A percentile compares a stretch with the other conserved stretches of the same genome.
Evolutionary conservation across 35 echinoderm and acorn worm species (phyloP).

Genomic region (Ophioderma brevispina): DNA sequence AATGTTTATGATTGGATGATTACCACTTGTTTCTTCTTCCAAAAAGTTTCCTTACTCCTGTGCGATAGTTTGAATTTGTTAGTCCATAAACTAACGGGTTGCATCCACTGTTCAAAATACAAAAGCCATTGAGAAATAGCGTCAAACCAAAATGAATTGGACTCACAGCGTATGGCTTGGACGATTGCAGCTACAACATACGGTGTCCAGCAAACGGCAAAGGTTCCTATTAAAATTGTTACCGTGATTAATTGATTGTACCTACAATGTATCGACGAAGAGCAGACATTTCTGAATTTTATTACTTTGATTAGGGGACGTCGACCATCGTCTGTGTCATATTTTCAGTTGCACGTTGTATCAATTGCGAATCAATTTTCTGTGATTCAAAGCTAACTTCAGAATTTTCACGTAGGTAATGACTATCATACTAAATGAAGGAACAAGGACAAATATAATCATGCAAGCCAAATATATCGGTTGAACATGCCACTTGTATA

Average conservation of each 20-base stretch:
- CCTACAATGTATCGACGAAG: background rate
- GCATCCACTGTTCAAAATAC: conserved; percentile 34
- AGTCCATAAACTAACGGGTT: conserved; percentile 25
- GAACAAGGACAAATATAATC: conserved; percentile 2
- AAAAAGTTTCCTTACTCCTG: conserved; percentile 7
- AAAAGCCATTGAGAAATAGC: conserved; percentile 32
- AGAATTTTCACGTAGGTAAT: conserved; percentile 16
- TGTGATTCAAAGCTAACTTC: conserved; percentile 17
- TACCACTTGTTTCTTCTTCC: too few species aligned
- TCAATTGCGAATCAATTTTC: background rate
- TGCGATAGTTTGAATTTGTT: conserved; percentile 2
- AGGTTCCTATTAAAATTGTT: conserved; percentile 14
- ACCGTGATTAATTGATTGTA: conserved; percentile 18
- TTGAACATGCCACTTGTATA: conserved; percentile 32
- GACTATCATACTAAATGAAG: background rate
- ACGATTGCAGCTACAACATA: background rate
- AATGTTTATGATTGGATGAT: too few species aligned
- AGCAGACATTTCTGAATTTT: background rate
- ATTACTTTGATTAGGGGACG: too few species aligned
- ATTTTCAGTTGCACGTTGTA: background rate
- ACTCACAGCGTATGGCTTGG: background rate
- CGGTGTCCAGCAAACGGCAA: conserved; percentile 26
- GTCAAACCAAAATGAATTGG: background rate
- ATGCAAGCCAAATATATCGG: background rate
- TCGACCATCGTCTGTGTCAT: too few species aligned